Percentiles rank a stretch among this genome's conserved stretches.
phyloP scores from a whole-genome alignment of 2,113 vertebrate species.

The Colinus virginianus region DNA sequence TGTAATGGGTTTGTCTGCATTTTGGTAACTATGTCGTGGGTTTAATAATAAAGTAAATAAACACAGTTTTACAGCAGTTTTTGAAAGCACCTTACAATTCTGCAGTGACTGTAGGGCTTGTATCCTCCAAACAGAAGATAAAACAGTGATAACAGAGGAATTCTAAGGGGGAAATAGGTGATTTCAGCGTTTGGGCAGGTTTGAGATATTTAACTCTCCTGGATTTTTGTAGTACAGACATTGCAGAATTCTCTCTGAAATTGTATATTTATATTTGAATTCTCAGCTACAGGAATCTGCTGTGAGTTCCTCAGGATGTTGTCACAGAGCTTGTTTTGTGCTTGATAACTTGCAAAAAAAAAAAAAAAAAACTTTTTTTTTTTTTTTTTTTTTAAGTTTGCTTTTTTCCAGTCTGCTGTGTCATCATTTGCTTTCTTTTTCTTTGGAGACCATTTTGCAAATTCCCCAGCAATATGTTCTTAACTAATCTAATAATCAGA shows the following conservation, averaged over 20 bases:
- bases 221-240: neutral
- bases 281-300: neutral
- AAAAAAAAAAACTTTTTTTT: neutral
- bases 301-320: neutral
- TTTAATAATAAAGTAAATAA: neutral
- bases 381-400: neutral
- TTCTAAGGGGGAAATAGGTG: fast-evolving
- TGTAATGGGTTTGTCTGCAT: slow-evolving; percentile 34
- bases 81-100: neutral
- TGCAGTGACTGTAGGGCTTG: neutral
- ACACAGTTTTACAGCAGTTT: neutral
- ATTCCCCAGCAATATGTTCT: neutral
- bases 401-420: neutral
- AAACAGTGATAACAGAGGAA: neutral
- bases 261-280: neutral
- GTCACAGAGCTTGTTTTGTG: neutral
- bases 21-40: neutral
- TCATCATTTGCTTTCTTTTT: neutral
- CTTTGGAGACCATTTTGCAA: neutral
- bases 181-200: neutral
- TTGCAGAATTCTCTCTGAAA: neutral
- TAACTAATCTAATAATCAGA: neutral
- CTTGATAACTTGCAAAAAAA: neutral
- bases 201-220: neutral
- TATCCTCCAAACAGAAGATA: neutral